phyloP scores from a whole-genome alignment of 2,797 vertebrate genomes.

The Sphenopsis melanotis region DNA sequence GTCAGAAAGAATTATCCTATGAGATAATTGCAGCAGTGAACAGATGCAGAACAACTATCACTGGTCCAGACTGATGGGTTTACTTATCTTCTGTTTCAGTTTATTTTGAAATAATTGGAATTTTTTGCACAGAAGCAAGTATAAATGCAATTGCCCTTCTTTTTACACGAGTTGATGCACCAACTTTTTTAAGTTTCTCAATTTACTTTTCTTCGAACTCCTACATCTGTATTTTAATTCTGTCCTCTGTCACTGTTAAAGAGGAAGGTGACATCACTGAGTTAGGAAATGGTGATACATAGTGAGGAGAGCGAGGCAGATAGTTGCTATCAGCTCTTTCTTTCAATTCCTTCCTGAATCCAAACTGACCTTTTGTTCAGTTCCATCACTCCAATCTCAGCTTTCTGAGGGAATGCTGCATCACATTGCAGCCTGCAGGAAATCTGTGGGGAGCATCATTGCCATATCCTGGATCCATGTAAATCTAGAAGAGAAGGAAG shows the following conservation, averaged over 20 bases:
- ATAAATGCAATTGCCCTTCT: neutral
- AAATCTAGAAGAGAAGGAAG: neutral
- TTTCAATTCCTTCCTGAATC: neutral
- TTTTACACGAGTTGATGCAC: neutral
- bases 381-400: neutral
- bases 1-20: neutral
- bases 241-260: neutral
- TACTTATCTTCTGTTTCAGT: neutral
- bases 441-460: neutral
- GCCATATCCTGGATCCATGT: neutral
- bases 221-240: neutral
- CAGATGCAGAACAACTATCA: neutral
- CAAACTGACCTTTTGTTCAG: neutral
- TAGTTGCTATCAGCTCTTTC: neutral
- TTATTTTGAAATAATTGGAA: neutral
- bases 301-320: neutral
- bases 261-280: neutral
- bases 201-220: neutral
- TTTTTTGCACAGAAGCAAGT: neutral
- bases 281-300: neutral
- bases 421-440: neutral
- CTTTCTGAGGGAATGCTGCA: neutral
- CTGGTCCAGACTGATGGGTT: neutral
- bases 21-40: neutral
- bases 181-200: neutral